Evolutionary conservation across 2,113 vertebrate genomes (phyloP).

Genomic region (Glaucomys volans): DNA sequence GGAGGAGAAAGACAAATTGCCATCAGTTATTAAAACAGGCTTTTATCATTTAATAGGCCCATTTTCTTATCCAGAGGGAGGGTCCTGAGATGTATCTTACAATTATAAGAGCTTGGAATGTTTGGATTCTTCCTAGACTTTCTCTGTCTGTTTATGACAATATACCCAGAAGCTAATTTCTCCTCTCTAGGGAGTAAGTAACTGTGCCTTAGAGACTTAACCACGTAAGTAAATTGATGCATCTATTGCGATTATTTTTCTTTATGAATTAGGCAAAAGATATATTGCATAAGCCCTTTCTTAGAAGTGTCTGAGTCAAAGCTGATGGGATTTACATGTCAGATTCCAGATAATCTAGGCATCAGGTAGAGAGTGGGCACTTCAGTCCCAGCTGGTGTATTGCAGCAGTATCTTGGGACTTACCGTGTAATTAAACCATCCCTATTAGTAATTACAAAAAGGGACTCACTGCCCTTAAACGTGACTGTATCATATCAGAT

Average conservation of each 20-base stretch:
- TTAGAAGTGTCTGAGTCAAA: slow-evolving; percentile 59
- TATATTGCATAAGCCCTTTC: slow-evolving; percentile 55
- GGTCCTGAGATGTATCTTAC: background rate
- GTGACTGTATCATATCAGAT: slow-evolving; percentile 71
- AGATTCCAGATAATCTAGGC: slow-evolving; percentile 70
- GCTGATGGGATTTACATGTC: slow-evolving; percentile 68
- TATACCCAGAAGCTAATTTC: slow-evolving; percentile 46
- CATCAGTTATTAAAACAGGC: background rate
- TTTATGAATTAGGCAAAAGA: slow-evolving; percentile 69
- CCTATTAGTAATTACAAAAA: slow-evolving; percentile 75
- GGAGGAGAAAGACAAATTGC: background rate
- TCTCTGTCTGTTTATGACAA: background rate
- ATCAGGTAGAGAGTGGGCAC: slow-evolving; percentile 61
- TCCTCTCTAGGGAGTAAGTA: slow-evolving; percentile 44
- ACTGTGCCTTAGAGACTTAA: slow-evolving; percentile 59
- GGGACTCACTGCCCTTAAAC: slow-evolving; percentile 72
- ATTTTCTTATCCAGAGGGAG: background rate
- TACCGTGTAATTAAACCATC: slow-evolving; percentile 63
- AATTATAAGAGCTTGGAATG: background rate
- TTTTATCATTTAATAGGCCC: background rate
- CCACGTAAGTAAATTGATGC: slow-evolving; percentile 50
- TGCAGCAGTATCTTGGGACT: slow-evolving; percentile 59
- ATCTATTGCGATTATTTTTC: slow-evolving; percentile 66
- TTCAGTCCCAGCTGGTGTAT: slow-evolving; percentile 49
- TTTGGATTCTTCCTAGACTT: slow-evolving; percentile 28